These are phyloP conservation scores for Epistrophe eligans DNA, from an alignment of 2,888 invertebrate species.

Conservation along the genomic window DNA sequence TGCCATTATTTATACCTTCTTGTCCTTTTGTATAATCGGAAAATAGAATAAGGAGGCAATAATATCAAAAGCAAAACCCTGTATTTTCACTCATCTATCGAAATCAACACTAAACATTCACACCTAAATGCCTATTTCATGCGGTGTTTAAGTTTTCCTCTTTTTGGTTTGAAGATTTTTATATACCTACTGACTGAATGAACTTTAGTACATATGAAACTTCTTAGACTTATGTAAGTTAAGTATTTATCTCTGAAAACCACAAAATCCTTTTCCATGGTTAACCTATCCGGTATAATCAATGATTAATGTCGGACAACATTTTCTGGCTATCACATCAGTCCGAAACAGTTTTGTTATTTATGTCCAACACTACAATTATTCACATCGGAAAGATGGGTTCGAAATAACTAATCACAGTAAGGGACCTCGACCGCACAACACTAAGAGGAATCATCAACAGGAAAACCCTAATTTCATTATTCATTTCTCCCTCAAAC, in stretches of 20 bases:
- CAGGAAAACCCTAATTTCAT: constrained; percentile 67
- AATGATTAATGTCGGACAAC: constrained; percentile 63
- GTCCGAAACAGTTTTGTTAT: constrained; percentile 44
- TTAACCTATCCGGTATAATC: constrained; percentile 57
- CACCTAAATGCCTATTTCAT: constrained; percentile 22
- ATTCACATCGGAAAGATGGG: constrained; percentile 36
- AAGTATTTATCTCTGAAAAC: constrained; percentile 42
- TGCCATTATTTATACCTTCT: constrained; percentile 28
- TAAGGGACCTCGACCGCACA: constrained; percentile 36
- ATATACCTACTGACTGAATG: neutral
- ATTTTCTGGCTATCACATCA: constrained; percentile 50
- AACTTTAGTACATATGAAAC: constrained; percentile 8
- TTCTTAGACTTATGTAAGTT: constrained; percentile 25
- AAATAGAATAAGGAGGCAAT: neutral
- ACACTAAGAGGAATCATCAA: constrained; percentile 54
- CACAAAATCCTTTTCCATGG: constrained; percentile 53
- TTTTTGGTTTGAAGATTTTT: neutral
- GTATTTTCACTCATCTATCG: constrained; percentile 15
- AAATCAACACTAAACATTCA: constrained; percentile 40
- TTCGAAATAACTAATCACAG: constrained; percentile 64
- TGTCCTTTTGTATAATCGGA: constrained; percentile 14
- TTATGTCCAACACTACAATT: constrained; percentile 52
- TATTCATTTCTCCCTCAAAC: constrained; percentile 26
- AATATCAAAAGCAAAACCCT: neutral
- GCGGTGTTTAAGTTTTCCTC: constrained; percentile 17